phyloP scores from a whole-genome alignment of 1,140 invertebrate species.

The Zaprionus taronus region DNA sequence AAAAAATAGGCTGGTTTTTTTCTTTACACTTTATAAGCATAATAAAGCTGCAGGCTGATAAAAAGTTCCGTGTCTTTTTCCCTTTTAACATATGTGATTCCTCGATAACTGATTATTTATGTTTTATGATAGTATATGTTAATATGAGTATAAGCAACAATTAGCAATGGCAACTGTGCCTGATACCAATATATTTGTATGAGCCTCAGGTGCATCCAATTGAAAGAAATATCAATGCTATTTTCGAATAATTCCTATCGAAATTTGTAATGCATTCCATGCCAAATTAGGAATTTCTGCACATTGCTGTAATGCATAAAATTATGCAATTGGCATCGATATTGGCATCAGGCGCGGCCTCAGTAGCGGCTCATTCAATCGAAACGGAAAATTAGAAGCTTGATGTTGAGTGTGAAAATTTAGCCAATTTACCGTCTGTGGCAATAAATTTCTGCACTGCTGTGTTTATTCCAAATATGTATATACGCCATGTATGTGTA shows the following conservation, averaged over 20 bases:
- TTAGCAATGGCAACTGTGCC: not conserved
- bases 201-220: not conserved
- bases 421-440: not conserved
- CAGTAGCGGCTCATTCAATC: not conserved
- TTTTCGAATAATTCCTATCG: not conserved
- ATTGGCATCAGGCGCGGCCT: not conserved
- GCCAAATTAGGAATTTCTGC: not conserved
- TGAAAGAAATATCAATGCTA: not conserved
- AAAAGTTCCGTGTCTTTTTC: not conserved
- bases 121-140: not conserved
- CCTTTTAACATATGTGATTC: not conserved
- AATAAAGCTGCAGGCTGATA: not conserved
- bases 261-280: not conserved
- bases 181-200: not conserved
- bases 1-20: not conserved
- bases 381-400: slow-evolving; percentile 8
- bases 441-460: not conserved
- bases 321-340: not conserved
- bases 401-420: slow-evolving; percentile 7
- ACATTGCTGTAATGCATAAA: slow-evolving; percentile 5
- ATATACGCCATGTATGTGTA: not conserved
- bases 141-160: not conserved
- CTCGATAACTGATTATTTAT: not conserved
- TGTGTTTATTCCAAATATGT: not conserved
- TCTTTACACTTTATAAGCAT: not conserved